Conservation (phyloP, 2,113 vertebrate species). For the Mesocricetus auratus region DNA sequence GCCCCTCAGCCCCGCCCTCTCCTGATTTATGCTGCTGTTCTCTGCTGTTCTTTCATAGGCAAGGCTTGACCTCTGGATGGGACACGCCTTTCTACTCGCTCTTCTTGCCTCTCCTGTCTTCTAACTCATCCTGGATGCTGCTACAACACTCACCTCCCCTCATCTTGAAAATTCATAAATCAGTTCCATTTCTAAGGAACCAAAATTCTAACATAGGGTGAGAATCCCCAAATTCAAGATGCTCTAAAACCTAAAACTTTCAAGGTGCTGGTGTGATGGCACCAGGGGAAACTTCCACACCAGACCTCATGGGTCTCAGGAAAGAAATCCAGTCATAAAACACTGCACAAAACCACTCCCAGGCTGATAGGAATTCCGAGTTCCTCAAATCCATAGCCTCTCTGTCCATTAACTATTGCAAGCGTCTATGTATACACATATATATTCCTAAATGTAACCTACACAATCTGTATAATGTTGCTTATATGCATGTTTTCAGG, state of each 20-base stretch:
- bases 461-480: not conserved
- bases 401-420: not conserved
- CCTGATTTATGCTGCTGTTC: not conserved
- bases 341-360: not conserved
- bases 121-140: not conserved
- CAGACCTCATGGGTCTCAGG: not conserved
- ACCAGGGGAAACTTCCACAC: not conserved
- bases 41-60: not conserved
- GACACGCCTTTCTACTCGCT: not conserved
- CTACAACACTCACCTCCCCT: not conserved
- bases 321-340: not conserved
- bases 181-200: constrained; percentile 3
- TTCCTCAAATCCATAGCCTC: not conserved
- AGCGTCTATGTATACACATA: not conserved
- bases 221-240: not conserved
- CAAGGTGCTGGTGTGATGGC: not conserved
- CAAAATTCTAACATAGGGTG: not conserved
- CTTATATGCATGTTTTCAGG: not conserved
- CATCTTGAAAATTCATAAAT: not conserved
- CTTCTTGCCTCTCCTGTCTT: not conserved
- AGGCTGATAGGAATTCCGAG: not conserved
- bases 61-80: not conserved
- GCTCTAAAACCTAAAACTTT: not conserved
- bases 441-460: not conserved
- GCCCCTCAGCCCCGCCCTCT: not conserved